Evolutionary conservation across 1,140 invertebrate genomes (phyloP), one percentile per base, ranked within the genome.

Genomic region (Drosophila kikkawai): DNA sequence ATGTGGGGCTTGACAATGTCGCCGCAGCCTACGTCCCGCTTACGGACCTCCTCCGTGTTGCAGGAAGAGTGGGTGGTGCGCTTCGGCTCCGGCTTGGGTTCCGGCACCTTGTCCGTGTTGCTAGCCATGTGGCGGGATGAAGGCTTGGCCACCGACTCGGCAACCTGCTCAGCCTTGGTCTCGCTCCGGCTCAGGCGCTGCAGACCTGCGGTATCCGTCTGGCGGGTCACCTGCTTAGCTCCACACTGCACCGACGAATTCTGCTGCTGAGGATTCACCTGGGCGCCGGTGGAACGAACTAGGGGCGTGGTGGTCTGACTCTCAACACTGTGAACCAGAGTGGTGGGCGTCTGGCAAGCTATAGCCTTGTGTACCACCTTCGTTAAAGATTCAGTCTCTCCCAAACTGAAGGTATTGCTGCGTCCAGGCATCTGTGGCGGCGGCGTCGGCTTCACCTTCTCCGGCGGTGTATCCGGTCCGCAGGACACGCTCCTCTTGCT

Each of bases 1-100:
- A 94, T 94, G 53, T 94, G 94, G 3, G 94, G 93, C 63, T 94
- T 94, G 1, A 94, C 79, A 4, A 93, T 93, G 13, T 94, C 93
- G 1, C 94, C 94, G 26, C 94, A 94, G 11, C 93, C 94, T 1
- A 94, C 94, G 56, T 95, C 94, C n/a, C 86, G 63, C 17, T 86
- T 91, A 9, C 77, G 75, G 8, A 93, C 78, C 48, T 85, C 67
- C n/a, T 93, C 91, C 48, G 92, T 93, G 60, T 93, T 93, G 50
- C 88, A 92, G 4, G 84, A 56, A 0, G 83, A 83, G 51, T 91
- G 84, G n/a, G 73, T 73, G 2, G 70, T 85, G 8, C 37, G 51
- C 34, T 26, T 56, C 8, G 71, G 42, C 4, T 79, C 53, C 0
- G 66, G 65, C 15, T 69, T 61, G 3, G 32, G 75, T 45, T 63